Evolutionary conservation across 2,113 vertebrate genomes (phyloP), one percentile per base, ranked within the genome.

Genomic region (Albula glossodonta): DNA sequence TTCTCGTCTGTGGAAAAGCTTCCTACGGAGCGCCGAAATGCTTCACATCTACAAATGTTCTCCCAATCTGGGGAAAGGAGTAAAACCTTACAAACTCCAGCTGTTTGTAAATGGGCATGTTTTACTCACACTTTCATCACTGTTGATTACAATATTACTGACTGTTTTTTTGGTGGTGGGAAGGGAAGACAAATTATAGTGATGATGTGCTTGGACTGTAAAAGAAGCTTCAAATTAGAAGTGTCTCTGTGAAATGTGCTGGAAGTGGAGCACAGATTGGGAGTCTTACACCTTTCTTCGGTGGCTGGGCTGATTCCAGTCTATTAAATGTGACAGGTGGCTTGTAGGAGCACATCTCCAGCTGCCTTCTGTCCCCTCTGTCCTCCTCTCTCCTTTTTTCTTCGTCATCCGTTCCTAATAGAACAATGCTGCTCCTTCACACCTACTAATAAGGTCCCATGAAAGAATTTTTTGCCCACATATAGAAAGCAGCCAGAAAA

Each of bases 301-400:
- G 31, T 85, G 25, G 77, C 63, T 13, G 51, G 83, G 84, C 81
- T 52, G 80, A 80, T 84, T 87, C 80, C 82, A 56, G 82, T 84
- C 86, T 89, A 89, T 89, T 89, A 87, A 78, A 63, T 78, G 60
- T 82, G 86, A 79, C 88, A 89, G 82, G 85, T 52, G 41, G 56
- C 31, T 51, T 87, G 83, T 86, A 88, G 22, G 78, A 82, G 81
- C 83, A 51, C 84, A 48, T 79, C 85, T 85, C 81, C 84, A 79
- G 78, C n/a, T 9, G 51, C 53, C 83, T 78, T 53, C 19, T 19
- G 25, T 70, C 70, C 63, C 80, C 82, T 51, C 51, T 31, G 70
- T 80, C 53, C 51, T 50, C 49, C 25, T 56, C 78, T 66, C 77
- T 49, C 66, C 83, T 63, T 51, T 70, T 53, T 49, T 41, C 63